Percentiles rank a stretch among this genome's conserved stretches.
These are phyloP conservation scores for Iguana delicatissima DNA, from an alignment of 2,797 vertebrate genomes.

Conservation along the genomic window DNA sequence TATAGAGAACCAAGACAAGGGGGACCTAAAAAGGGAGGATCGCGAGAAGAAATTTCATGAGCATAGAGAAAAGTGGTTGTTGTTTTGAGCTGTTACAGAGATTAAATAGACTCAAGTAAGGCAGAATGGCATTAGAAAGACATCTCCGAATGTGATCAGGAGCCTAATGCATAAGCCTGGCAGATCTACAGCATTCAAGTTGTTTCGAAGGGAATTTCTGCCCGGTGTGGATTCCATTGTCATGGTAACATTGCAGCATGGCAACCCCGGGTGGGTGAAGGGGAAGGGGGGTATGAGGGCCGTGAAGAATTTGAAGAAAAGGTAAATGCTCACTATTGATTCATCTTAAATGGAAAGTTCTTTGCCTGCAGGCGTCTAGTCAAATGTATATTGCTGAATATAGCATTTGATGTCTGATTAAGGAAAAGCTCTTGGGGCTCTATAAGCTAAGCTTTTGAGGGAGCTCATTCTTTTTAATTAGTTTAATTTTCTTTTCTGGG, in stretches of 20 bases:
- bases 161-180: not conserved
- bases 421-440: not conserved
- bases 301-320: not conserved
- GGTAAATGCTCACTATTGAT: conserved; percentile 1
- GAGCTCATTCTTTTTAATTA: not conserved
- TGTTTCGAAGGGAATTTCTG: not conserved
- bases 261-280: no score
- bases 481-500: conserved; percentile 15
- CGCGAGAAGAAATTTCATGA: not conserved
- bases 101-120: not conserved
- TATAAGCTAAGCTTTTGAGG: not conserved
- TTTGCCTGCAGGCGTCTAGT: not conserved
- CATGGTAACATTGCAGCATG: not conserved
- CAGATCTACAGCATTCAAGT: not conserved
- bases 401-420: not conserved
- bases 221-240: not conserved
- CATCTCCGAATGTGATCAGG: not conserved
- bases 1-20: no score
- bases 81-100: not conserved
- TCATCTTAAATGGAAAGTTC: not conserved
- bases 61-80: not conserved
- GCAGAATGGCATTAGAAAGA: not conserved
- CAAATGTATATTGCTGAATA: not conserved
- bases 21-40: not conserved
- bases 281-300: not conserved